These are phyloP conservation scores for Oryzaephilus surinamensis DNA, from an alignment of 1,140 invertebrate genomes.

Conservation along the genomic window DNA sequence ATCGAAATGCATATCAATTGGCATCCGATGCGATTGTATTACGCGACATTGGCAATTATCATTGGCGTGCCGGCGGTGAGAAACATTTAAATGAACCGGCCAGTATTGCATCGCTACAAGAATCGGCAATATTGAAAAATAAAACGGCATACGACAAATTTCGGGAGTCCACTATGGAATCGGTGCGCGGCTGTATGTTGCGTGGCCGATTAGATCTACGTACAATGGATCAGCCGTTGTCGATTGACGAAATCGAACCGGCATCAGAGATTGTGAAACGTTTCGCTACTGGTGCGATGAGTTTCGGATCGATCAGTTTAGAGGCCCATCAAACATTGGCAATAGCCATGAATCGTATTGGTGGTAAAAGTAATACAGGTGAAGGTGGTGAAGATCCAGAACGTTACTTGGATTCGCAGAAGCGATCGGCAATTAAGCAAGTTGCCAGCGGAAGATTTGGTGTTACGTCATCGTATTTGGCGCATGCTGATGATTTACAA, in stretches of 20 bases:
- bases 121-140: conserved; percentile 77
- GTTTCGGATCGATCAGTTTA: conserved; percentile 84
- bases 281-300: conserved; percentile 74
- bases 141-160: conserved; percentile 78
- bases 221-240: conserved; percentile 62
- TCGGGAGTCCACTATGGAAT: conserved; percentile 76
- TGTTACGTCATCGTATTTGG: conserved; percentile 92
- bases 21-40: conserved; percentile 69
- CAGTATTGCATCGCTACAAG: conserved; percentile 77
- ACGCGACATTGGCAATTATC: conserved; percentile 88
- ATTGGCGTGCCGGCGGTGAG: conserved; percentile 95
- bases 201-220: conserved; percentile 85
- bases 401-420: conserved; percentile 69
- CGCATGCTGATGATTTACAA: conserved; percentile 92
- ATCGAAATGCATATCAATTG: conserved; percentile 67
- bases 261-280: conserved; percentile 93
- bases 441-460: conserved; percentile 97
- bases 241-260: conserved; percentile 81
- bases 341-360: conserved; percentile 93
- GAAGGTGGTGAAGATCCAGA: conserved; percentile 88
- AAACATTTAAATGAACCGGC: conserved; percentile 96
- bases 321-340: conserved; percentile 94
- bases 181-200: conserved; percentile 78
- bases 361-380: conserved; percentile 94
- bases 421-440: conserved; percentile 75